phyloP scores from a whole-genome alignment of 2,888 invertebrate genomes.

The Polyommatus iphigenia region DNA sequence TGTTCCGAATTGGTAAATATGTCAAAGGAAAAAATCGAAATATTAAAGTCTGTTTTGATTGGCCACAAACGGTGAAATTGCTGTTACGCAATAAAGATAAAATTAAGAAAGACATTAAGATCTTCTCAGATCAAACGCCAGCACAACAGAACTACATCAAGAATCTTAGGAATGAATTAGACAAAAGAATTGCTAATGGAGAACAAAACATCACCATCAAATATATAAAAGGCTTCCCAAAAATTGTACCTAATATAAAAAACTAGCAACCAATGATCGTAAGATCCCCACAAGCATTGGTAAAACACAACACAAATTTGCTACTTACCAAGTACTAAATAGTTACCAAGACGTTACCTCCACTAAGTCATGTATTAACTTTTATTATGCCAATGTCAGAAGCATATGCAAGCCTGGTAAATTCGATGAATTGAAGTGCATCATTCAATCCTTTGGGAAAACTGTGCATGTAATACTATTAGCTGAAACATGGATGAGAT shows the following conservation, averaged over 20 bases:
- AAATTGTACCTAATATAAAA: conserved; percentile 34
- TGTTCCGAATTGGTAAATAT: conserved; percentile 36
- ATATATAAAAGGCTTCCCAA: conserved; percentile 39
- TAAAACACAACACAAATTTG: conserved; percentile 17
- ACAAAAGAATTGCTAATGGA: conserved; percentile 33
- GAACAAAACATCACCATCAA: conserved; percentile 39
- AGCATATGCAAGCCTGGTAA: conserved; percentile 35
- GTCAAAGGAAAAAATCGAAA: conserved; percentile 29
- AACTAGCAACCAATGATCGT: conserved; percentile 31
- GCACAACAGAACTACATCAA: conserved; percentile 36
- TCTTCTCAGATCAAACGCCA: conserved; percentile 40
- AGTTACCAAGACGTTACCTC: conserved; percentile 34
- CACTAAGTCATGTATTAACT: conserved; percentile 34
- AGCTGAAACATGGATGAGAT: too few species aligned
- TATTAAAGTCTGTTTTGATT: conserved; percentile 36
- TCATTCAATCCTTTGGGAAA: conserved; percentile 31
- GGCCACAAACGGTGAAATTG: conserved; percentile 28
- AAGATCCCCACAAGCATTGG: conserved; percentile 32
- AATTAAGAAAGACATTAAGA: conserved; percentile 23
- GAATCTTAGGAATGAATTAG: conserved; percentile 35
- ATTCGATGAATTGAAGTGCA: conserved; percentile 28
- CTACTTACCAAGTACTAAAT: conserved; percentile 35
- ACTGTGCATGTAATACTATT: too few species aligned
- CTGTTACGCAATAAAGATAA: conserved; percentile 34
- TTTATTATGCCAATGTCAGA: conserved; percentile 30